Conservation (phyloP, 2,888 invertebrate genomes). For the Phasia obesa region DNA sequence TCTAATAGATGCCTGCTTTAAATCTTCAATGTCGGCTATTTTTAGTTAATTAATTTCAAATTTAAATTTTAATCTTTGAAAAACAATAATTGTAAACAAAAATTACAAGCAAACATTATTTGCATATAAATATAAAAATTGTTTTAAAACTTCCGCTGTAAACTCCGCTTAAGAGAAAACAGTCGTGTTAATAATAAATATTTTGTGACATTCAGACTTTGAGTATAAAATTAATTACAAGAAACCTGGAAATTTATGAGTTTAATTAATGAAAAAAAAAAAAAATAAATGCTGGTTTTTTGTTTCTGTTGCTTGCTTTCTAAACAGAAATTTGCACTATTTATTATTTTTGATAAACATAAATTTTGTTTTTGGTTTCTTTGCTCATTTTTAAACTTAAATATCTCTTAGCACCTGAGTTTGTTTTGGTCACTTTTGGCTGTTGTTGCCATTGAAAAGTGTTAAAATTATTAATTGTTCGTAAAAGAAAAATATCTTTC, state of each 20-base stretch:
- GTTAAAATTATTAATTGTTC: constrained; percentile 34
- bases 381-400: neutral
- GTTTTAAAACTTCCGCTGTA: constrained; percentile 37
- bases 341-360: neutral
- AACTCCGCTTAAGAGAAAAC: neutral
- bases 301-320: constrained; percentile 31
- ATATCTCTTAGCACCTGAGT: constrained; percentile 19
- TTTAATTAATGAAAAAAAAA: constrained; percentile 9
- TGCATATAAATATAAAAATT: constrained; percentile 40
- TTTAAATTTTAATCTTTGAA: neutral
- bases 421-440: neutral
- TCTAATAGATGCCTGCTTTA: neutral
- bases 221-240: constrained; percentile 9
- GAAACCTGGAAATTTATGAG: constrained; percentile 19
- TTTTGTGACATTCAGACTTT: constrained; percentile 30
- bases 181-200: constrained; percentile 23
- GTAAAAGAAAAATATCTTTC: constrained; percentile 24
- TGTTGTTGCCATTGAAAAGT: neutral
- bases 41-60: constrained; percentile 37
- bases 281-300: constrained; percentile 5
- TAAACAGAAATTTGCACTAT: constrained; percentile 44
- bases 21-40: neutral
- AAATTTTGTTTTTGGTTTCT: neutral
- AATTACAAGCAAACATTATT: constrained; percentile 21
- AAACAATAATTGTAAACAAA: neutral